Conservation (phyloP, 2,113 vertebrate genomes). For the Phaethon lepturus region DNA sequence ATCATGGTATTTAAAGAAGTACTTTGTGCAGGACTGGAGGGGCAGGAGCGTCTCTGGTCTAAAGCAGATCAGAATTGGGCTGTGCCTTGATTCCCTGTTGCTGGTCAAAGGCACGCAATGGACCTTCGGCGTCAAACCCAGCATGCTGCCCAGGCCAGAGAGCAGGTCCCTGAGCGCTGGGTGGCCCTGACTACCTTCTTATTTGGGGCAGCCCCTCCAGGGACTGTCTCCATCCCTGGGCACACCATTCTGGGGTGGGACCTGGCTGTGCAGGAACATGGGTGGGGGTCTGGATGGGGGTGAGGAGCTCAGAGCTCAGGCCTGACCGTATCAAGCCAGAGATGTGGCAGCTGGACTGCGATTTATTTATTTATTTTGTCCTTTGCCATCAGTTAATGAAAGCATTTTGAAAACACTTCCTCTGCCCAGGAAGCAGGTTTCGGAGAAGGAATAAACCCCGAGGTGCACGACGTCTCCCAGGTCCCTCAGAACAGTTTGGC, state of each 20-base stretch:
- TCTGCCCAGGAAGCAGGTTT: background rate
- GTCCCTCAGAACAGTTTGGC: background rate
- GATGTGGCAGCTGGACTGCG: background rate
- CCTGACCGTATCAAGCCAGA: background rate
- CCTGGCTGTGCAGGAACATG: background rate
- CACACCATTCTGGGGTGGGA: background rate
- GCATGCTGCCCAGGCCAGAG: background rate
- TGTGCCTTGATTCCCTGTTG: background rate
- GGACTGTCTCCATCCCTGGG: background rate
- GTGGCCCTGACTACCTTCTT: background rate
- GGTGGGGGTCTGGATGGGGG: background rate
- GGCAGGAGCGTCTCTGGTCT: background rate
- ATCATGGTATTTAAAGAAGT: background rate
- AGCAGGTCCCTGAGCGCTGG: background rate
- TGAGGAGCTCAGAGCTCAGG: background rate
- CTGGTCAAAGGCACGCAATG: background rate
- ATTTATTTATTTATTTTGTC: background rate
- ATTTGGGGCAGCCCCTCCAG: background rate
- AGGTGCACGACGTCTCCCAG: background rate
- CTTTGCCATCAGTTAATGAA: background rate
- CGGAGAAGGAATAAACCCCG: background rate
- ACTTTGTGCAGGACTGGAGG: background rate
- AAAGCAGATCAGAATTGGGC: background rate
- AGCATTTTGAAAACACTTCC: background rate
- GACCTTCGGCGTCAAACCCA: background rate